Base-by-base conservation (phyloP, 2,888 invertebrate species). In the Leptogaster cylindrica region DNA sequence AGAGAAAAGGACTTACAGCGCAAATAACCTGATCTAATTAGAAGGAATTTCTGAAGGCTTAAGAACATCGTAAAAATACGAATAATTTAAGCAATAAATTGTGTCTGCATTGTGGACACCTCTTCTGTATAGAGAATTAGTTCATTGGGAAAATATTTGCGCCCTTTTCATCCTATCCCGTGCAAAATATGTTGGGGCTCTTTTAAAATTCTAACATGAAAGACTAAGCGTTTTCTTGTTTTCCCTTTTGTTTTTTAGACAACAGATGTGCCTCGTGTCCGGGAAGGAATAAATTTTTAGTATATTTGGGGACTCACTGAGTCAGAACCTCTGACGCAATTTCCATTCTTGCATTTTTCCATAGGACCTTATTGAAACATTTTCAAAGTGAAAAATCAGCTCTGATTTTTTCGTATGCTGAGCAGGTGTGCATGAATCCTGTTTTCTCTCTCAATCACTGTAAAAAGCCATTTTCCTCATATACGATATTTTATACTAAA, bases 191-290 rank as follows among this genome's bases (percentile, higher is more conserved):
- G 8, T 10, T n/a, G 4, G n/a, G 18, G 4, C 33, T 23, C 36
- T 14, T 23, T 58, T 20, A 25, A 41, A 27, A 33, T 27, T 10
- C 61, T 44, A 28, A 27, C 27, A 44, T 27, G 44, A 61, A 61
- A 44, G 61, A 61, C 27, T 61, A 61, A 61, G 61, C 61, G 44
- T 61, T 61, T n/a, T n/a, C n/a, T n/a, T n/a, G n/a, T n/a, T n/a
- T n/a, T n/a, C n/a, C n/a, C n/a, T n/a, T n/a, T n/a, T n/a, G n/a
- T n/a, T n/a, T 61, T 61, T 61, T 28, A 61, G 16, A 16, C 41
- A 28, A 44, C 41, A 41, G 44, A 44, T 44, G 41, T 41, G 23
- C 44, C 27, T 27, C 44, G 16, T 20, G 14, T 27, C 23, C 61
- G 44, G 44, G 16, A 18, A 61, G 7, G 61, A 61, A 61, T 61